Percentiles rank a stretch among this genome's conserved stretches.
Evolutionary conservation across 2,888 invertebrate genomes (phyloP).

Genomic region (Dysmachus trigonus): DNA sequence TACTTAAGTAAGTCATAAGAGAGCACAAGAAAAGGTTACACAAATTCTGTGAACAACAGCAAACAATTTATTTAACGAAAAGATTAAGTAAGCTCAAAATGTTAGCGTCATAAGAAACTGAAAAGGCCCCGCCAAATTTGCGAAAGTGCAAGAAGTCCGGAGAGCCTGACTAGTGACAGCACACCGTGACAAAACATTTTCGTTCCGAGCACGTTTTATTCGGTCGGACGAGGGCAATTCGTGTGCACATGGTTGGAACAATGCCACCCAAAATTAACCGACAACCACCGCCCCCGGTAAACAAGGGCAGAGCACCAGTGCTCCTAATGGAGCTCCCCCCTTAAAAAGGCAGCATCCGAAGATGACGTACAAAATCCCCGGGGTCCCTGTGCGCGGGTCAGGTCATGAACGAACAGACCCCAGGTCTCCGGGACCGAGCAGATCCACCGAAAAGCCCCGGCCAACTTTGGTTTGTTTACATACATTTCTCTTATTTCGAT

Average conservation of each 20-base stretch:
- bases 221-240: background rate
- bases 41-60: background rate
- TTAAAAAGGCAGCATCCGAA: background rate
- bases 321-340: background rate
- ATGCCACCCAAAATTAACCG: background rate
- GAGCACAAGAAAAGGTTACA: conserved; percentile 4
- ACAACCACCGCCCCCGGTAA: background rate
- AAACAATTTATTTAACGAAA: conserved; percentile 9
- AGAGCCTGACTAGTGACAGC: background rate
- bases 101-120: conserved; percentile 1
- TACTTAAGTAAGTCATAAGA: conserved; percentile 29
- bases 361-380: background rate
- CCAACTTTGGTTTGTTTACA: background rate
- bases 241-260: background rate
- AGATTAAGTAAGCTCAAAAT: conserved; percentile 20
- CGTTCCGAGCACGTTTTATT: background rate
- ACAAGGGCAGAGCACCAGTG: background rate
- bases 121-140: background rate
- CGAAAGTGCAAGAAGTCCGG: background rate
- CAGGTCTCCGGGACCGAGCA: background rate
- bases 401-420: too few species aligned
- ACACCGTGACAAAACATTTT: background rate
- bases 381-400: background rate
- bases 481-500: background rate
- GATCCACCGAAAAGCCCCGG: background rate